phyloP scores from a whole-genome alignment of 2,888 invertebrate genomes.

The Hylaea fasciaria region DNA sequence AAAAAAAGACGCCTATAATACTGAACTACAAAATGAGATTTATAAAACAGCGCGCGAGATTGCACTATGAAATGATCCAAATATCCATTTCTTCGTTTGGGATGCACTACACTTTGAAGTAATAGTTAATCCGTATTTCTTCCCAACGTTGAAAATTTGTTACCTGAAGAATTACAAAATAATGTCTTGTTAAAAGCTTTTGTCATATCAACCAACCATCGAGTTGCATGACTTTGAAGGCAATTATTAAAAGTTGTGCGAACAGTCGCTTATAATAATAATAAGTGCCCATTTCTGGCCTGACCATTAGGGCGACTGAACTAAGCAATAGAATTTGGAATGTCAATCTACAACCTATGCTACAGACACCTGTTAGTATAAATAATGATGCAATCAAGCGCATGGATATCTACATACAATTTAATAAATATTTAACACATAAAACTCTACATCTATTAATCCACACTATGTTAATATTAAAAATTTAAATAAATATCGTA shows the following conservation, averaged over 20 bases:
- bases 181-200: too few species aligned
- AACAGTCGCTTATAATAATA: not conserved
- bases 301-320: not conserved
- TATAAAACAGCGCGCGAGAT: too few species aligned
- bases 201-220: too few species aligned
- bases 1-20: too few species aligned
- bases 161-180: too few species aligned
- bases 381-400: conserved; percentile 34
- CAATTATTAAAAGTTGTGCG: not conserved
- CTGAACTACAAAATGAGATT: too few species aligned
- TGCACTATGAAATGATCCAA: too few species aligned
- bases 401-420: conserved; percentile 28
- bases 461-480: conserved; percentile 20
- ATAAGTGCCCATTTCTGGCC: conserved; percentile 4
- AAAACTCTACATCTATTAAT: conserved; percentile 33
- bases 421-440: conserved; percentile 42
- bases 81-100: too few species aligned
- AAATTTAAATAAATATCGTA: conserved; percentile 24
- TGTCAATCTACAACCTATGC: conserved; percentile 74
- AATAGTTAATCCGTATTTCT: too few species aligned
- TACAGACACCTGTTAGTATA: conserved; percentile 57
- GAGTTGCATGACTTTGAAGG: too few species aligned
- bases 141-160: too few species aligned
- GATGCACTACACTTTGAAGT: too few species aligned
- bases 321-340: conserved; percentile 56